Conservation (phyloP, 2,113 vertebrate genomes). For the Geococcyx californianus region DNA sequence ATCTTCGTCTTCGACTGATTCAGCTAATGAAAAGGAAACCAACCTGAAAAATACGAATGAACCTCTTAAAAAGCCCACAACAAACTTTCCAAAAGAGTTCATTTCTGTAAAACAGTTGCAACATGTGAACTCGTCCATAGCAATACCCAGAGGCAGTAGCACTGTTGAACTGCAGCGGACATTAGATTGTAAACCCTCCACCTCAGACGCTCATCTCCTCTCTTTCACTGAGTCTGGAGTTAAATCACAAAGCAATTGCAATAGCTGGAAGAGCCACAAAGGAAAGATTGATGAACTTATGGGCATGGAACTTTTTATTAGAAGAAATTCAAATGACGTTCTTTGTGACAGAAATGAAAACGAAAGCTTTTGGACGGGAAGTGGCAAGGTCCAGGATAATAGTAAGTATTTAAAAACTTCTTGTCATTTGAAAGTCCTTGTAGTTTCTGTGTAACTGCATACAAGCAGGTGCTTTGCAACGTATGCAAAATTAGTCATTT, state of each 20-base stretch:
- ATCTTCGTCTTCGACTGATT: constrained; percentile 6
- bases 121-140: constrained; percentile 13
- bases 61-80: constrained; percentile 18
- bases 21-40: constrained; percentile 18
- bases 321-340: constrained; percentile 58
- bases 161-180: constrained; percentile 66
- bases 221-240: constrained; percentile 34
- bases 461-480: not conserved
- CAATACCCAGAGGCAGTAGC: constrained; percentile 22
- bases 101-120: constrained; percentile 22
- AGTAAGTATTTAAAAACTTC: constrained; percentile 63
- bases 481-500: not conserved
- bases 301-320: constrained; percentile 42
- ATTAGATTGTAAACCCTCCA: constrained; percentile 67
- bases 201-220: constrained; percentile 54
- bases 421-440: not conserved
- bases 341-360: constrained; percentile 54
- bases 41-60: constrained; percentile 52
- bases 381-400: constrained; percentile 69
- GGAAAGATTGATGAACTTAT: constrained; percentile 50
- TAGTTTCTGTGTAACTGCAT: not conserved
- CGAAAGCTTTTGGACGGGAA: constrained; percentile 69
- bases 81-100: constrained; percentile 62
- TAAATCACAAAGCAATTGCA: constrained; percentile 34
- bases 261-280: constrained; percentile 10